phyloP scores from a whole-genome alignment of 23 tunicate species.

The Trididemnum miniatum region DNA sequence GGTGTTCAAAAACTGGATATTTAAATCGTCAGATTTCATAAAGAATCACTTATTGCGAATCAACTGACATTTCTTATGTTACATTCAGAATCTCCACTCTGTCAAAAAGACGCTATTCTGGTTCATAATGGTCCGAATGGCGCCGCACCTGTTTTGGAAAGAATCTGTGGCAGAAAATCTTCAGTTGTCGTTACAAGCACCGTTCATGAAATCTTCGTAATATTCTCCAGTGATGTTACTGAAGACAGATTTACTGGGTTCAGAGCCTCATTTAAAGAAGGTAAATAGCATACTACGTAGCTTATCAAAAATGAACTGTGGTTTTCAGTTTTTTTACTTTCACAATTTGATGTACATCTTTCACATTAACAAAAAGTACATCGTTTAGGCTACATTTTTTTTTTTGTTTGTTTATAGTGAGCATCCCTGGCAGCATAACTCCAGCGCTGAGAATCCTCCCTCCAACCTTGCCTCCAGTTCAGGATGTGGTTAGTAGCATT shows the following conservation, averaged over 20 bases:
- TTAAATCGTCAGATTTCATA: too few relatives aligned
- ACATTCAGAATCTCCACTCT: conserved; percentile 25
- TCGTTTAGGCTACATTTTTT: too few relatives aligned
- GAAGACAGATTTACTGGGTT: conserved; percentile 53
- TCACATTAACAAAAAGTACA: too few relatives aligned
- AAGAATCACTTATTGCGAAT: too few relatives aligned
- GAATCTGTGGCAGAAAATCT: conserved; percentile 76
- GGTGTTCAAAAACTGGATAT: background rate
- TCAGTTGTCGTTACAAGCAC: conserved; percentile 27
- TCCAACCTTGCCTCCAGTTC: background rate
- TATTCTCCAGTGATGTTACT: conserved; percentile 63
- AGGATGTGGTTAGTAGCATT: conserved; percentile 10
- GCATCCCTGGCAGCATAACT: background rate
- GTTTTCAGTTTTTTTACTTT: too few relatives aligned
- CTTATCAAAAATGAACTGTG: too few relatives aligned
- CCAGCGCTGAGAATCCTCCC: background rate
- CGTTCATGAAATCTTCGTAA: conserved; percentile 60
- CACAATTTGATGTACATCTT: too few relatives aligned
- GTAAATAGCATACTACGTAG: conserved; percentile 46
- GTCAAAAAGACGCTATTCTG: conserved; percentile 90
- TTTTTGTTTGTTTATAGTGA: too few relatives aligned
- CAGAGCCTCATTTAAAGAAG: conserved; percentile 62
- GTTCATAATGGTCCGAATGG: conserved; percentile 89
- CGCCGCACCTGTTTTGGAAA: conserved; percentile 61
- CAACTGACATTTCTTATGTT: too few relatives aligned